phyloP scores from a whole-genome alignment of 92 coral and sea anemone species.

The Pocillopora meandrina region DNA sequence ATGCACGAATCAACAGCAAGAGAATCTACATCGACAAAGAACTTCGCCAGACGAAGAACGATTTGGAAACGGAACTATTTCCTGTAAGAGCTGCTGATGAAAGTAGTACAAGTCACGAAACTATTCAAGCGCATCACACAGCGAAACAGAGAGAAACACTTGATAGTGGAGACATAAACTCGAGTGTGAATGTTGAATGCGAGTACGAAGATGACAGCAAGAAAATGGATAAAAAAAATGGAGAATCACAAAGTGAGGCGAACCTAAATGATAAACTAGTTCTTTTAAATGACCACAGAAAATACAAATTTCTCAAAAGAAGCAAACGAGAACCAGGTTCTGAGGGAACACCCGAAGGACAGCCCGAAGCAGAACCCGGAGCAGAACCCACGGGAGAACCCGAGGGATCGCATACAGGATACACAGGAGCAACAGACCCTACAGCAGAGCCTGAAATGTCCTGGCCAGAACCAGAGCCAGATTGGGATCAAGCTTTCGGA shows the following conservation, averaged over 20 bases:
- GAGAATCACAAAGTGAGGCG: background rate
- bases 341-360: constrained; percentile 32
- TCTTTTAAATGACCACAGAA: background rate
- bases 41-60: background rate
- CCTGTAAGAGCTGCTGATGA: background rate
- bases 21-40: background rate
- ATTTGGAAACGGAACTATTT: constrained; percentile 1
- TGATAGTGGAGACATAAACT: constrained; percentile 21
- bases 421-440: constrained; percentile 60
- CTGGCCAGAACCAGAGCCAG: constrained; percentile 98
- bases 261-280: background rate
- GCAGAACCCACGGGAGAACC: constrained; percentile 45
- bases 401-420: constrained; percentile 43
- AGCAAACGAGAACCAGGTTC: constrained; percentile 26
- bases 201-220: background rate
- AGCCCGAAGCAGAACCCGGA: constrained; percentile 38
- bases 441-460: constrained; percentile 66
- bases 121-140: background rate
- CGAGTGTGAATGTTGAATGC: constrained; percentile 16
- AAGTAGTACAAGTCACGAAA: background rate
- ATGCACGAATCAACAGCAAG: background rate
- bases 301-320: constrained; percentile 11
- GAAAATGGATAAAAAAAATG: too few species aligned
- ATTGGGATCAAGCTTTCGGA: constrained; percentile 77
- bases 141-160: background rate